Evolutionary conservation across 2,113 vertebrate genomes (phyloP), one percentile per base, ranked within the genome.

Genomic region (Sceloporus tristichus): DNA sequence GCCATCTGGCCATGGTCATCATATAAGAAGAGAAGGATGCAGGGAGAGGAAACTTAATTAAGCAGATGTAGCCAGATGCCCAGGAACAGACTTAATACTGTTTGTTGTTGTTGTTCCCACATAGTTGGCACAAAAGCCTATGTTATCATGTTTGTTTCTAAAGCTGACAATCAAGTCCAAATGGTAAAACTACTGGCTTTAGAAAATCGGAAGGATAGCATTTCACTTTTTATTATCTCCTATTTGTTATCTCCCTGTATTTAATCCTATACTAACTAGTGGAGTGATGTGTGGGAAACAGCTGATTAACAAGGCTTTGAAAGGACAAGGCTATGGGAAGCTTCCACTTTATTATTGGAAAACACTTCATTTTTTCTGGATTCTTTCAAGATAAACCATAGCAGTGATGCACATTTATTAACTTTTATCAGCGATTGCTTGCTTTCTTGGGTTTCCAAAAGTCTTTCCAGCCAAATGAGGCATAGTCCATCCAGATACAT

Each of bases 371-470:
- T 0, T 87, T 93, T 90, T 82, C 86, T 34, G 78, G 59, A 75
- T 88, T 62, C 34, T 82, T 84, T 29, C 62, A 14, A 80, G 88
- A 85, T 75, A 91, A 88, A 70, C 82, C 38, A 87, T 85, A 86
- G 10, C 25, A 88, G 73, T 70, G 8, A 23, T 0, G 0, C 27
- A 89, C 79, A 75, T 90, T 87, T n/a, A 73, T 79, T 86, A 90
- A 84, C 18, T 14, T 13, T 89, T 79, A 82, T 65, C 81, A 71
- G 59, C 10, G 87, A 81, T 77, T 48, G 82, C 88, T 92, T 91
- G 14, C 80, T 93, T 91, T 91, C 62, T 62, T 34, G 70, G 0
- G 4, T 93, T 92, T 92, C 68, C 77, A 89, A 89, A 91, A 80
- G 23, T 85, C 23, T 79, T 92, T 89, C 86, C 75, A 93, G 80